Base-by-base conservation (phyloP, 2,888 invertebrate genomes). In the Tipula helvola region DNA sequence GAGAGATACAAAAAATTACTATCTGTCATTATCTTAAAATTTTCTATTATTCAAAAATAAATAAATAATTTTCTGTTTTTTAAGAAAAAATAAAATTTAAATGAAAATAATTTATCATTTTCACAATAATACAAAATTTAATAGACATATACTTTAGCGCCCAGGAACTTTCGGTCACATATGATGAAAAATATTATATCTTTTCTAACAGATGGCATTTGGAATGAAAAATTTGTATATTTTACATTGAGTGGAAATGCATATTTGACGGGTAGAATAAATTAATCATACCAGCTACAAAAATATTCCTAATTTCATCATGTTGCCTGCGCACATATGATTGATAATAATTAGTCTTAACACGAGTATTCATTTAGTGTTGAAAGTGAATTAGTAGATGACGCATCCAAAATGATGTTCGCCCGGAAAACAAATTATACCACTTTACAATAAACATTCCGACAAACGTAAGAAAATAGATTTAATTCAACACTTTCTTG, bases 1-100 rank as follows among this genome's bases (percentile, higher is more conserved):
- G 47, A 57, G 52, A 57, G 16, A 71, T 71, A 10, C 12, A 71
- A 39, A 71, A 71, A 28, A 71, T 71, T 71, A 71, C 71, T 71
- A 71, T 71, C 71, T 71, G 71, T 71, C 71, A 71, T 71, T 71
- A 71, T 71, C 71, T 71, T 71, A 71, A 71, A 71, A 71, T 71
- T 71, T 71, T 28, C 71, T 71, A 71, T 71, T 71, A 71, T 28
- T 71, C 71, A 71, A 71, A 71, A 28, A 71, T 71, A 71, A 52
- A 39, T 39, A 39, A 52, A 71, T 71, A 28, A 71, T 10, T 71
- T 28, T 28, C 12, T 71, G 8, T 71, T 71, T 71, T 71, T 71
- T 28, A 28, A 71, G 28, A 28, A 71, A 71, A 71, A 71, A 28
- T 28, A 71, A 71, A 71, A 71, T 71, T 71, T 71, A 71, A 71